Base-by-base conservation (phyloP, 2,888 invertebrate genomes). In the Synanthedon tipuliformis region DNA sequence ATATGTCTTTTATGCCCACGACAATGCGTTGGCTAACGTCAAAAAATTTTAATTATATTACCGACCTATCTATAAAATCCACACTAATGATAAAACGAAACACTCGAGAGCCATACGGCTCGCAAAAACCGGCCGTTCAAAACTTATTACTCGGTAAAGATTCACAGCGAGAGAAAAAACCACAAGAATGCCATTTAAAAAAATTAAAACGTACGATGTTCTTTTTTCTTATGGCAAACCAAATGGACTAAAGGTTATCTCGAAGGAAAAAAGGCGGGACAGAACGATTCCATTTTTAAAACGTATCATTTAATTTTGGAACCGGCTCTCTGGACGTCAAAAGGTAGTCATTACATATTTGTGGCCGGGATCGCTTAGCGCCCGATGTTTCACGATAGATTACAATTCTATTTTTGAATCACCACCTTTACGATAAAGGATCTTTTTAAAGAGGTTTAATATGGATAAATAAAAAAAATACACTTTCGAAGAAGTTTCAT, bases 261-360 rank as follows among this genome's bases (percentile, higher is more conserved):
- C 81, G 73, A 67, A 74, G 80, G 78, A 81, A 84, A 84, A 83
- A 83, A 83, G 86, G 86, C 86, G 86, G 86, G 84, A 74, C 82
- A 63, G 78, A 82, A 81, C 84, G 84, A 86, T 87, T 86, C 84
- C 87, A 86, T 85, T 87, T 86, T 86, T 83, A 80, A 86, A 87
- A 87, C 83, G 83, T 86, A 86, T 87, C 82, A 87, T 87, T 87
- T 86, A 85, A 86, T 84, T 85, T 86, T 77, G 81, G 78, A 87
- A 85, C 87, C 81, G 82, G 86, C 86, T 84, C 74, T 83, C 82
- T 78, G 84, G 81, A 82, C 83, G 86, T 85, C 86, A 85, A 81
- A 83, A 85, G 86, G 85, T 82, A 83, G 84, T 87, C 77, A 87
- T 87, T 87, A 87, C 81, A 78, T 73, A 77, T 84, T 84, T 82